Evolutionary conservation across 2,797 vertebrate genomes (phyloP).

Genomic region (Clarias laeviceps): DNA sequence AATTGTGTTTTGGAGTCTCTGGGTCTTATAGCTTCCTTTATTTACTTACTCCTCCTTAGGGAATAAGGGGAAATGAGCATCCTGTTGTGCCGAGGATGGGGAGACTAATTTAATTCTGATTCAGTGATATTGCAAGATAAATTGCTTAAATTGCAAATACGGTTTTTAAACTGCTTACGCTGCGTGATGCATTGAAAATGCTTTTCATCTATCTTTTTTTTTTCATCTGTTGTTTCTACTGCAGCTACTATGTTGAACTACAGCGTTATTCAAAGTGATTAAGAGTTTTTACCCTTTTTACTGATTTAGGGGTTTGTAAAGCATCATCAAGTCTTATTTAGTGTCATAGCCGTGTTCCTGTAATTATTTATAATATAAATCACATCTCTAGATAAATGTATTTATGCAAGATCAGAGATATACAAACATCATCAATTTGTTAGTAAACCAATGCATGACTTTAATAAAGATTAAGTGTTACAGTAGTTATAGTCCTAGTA

Average conservation of each 20-base stretch:
- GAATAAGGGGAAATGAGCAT: constrained; percentile 10
- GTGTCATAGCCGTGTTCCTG: background rate
- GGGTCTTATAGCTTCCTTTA: constrained; percentile 9
- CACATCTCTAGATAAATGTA: background rate
- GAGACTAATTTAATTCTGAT: constrained; percentile 26
- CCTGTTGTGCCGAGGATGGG: background rate
- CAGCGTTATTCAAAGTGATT: background rate
- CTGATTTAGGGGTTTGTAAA: background rate
- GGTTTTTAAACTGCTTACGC: constrained; percentile 2
- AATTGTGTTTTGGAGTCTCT: constrained; percentile 15
- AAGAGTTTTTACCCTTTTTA: background rate
- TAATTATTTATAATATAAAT: background rate
- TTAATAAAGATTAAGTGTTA: background rate
- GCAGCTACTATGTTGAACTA: background rate
- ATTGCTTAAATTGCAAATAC: background rate
- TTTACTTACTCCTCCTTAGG: constrained; percentile 12
- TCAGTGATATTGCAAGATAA: constrained; percentile 22
- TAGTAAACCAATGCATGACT: background rate
- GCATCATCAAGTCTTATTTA: background rate
- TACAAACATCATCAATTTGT: background rate
- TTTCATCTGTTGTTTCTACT: background rate
- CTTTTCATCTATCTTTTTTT: background rate
- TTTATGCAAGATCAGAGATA: background rate
- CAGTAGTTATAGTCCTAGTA: background rate
- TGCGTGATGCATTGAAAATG: background rate